Conservation (phyloP, 1,140 invertebrate species). For the Onthophagus taurus region DNA sequence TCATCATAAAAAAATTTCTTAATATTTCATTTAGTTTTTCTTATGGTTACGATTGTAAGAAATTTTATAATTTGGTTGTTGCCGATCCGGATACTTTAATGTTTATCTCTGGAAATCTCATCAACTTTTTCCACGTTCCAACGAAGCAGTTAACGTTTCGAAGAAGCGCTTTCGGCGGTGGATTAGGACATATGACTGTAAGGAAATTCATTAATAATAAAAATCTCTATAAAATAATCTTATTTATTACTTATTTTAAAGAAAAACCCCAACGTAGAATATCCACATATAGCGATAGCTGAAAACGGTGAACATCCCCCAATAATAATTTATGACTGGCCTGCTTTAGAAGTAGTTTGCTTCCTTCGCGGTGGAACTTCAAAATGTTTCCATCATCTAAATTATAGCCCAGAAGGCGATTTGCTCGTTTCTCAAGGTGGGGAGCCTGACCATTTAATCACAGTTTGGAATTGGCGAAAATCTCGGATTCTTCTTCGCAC, state of each 20-base stretch:
- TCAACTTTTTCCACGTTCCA: slow-evolving; percentile 63
- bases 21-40: slow-evolving; percentile 54
- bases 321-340: slow-evolving; percentile 77
- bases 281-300: slow-evolving; percentile 66
- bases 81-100: slow-evolving; percentile 61
- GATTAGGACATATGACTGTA: slow-evolving; percentile 72
- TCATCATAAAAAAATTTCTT: slow-evolving; percentile 18
- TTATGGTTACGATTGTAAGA: slow-evolving; percentile 78
- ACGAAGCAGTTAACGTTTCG: slow-evolving; percentile 57
- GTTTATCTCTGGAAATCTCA: slow-evolving; percentile 70
- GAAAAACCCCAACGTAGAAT: slow-evolving; percentile 59
- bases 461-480: slow-evolving; percentile 76
- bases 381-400: slow-evolving; percentile 52
- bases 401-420: slow-evolving; percentile 71
- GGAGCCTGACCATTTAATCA: slow-evolving; percentile 76
- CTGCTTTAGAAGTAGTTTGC: slow-evolving; percentile 59
- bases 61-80: slow-evolving; percentile 67
- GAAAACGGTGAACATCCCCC: slow-evolving; percentile 74
- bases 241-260: slow-evolving; percentile 32
- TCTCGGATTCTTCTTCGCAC: slow-evolving; percentile 62
- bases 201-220: slow-evolving; percentile 21
- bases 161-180: slow-evolving; percentile 60
- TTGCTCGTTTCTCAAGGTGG: slow-evolving; percentile 74
- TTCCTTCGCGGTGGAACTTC: slow-evolving; percentile 65
- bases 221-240: neutral